Evolutionary conservation across 2,888 invertebrate genomes (phyloP), one percentile per base, ranked within the genome.

Genomic region (Embidobia sp.): DNA sequence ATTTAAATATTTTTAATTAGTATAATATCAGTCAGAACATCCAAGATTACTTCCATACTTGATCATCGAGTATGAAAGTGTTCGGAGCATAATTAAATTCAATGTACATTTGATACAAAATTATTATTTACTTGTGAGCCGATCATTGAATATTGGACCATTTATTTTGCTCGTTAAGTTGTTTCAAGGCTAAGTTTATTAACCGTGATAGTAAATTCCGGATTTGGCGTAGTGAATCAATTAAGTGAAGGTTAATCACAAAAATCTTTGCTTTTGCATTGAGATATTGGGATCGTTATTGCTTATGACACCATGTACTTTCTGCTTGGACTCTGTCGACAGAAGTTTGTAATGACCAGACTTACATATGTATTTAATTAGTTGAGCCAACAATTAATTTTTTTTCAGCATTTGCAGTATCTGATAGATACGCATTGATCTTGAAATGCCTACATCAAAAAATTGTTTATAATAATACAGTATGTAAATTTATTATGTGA

Each of bases 201-300:
- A 48, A 61, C 61, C 48, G 61, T 61, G 61, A 48, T 61, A 44
- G 61, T 48, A 61, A 37, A 29, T 35, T 26, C 37, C 61, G 48
- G 48, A 35, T 61, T 61, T 61, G 61, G 61, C 48, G 61, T 61
- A 48, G 48, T 61, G 61, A 48, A 61, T 61, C 48, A 61, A 61
- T 61, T 61, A 61, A 46, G 27, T 61, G 61, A 61, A 61, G 61
- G 61, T 61, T 46, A 61, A 61, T 35, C 26, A 26, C 26, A 48
- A 61, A 61, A 61, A 61, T 35, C 48, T 44, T 59, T 55, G 40
- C 7, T 29, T 40, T n/a, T 27, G 7, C 57, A 44, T 31, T 57
- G 13, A 31, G 2, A 44, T 48, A 59, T 46, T 2, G 29, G 42
- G 7, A 10, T 27, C 5, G 7, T 4, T 49, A 49, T 49, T 31